These are phyloP conservation scores for Mustelus asterias DNA, from an alignment of 2,113 vertebrate species.

Conservation along the genomic window DNA sequence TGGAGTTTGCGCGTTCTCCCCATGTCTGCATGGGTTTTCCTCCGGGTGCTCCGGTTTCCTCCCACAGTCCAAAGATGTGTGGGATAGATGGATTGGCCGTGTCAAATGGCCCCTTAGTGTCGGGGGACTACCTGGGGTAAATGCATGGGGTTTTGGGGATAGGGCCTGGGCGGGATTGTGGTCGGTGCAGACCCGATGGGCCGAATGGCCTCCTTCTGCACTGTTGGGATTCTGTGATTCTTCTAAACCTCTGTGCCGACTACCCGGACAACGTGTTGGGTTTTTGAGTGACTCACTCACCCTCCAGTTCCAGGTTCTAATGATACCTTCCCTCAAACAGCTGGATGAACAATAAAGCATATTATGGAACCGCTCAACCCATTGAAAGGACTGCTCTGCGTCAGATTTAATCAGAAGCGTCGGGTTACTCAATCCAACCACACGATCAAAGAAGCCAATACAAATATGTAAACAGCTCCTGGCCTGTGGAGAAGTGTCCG, in stretches of 20 bases:
- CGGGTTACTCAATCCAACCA: not conserved
- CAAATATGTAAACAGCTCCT: not conserved
- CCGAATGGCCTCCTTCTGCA: too few relatives aligned
- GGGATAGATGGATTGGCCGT: too few relatives aligned
- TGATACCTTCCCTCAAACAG: not conserved
- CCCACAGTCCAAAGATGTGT: too few relatives aligned
- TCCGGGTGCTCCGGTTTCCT: too few relatives aligned
- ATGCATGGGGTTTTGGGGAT: too few relatives aligned
- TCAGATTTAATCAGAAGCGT: not conserved
- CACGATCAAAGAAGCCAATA: not conserved
- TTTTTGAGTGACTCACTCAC: not conserved
- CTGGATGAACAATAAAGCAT: not conserved
- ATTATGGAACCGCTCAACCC: not conserved
- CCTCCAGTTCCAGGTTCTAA: conserved; percentile 2
- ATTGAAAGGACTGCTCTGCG: not conserved
- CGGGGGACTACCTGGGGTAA: too few relatives aligned
- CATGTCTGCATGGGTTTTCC: too few relatives aligned
- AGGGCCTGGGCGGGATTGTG: too few relatives aligned
- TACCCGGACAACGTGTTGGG: not conserved
- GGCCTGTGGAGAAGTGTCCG: not conserved
- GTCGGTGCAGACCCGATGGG: too few relatives aligned
- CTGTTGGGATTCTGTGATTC: too few relatives aligned
- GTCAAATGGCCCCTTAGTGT: too few relatives aligned
- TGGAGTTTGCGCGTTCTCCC: too few relatives aligned
- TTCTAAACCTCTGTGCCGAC: not conserved